These are phyloP conservation scores for Ambastaia sidthimunki DNA, from an alignment of 2,797 vertebrate genomes.

Conservation along the genomic window DNA sequence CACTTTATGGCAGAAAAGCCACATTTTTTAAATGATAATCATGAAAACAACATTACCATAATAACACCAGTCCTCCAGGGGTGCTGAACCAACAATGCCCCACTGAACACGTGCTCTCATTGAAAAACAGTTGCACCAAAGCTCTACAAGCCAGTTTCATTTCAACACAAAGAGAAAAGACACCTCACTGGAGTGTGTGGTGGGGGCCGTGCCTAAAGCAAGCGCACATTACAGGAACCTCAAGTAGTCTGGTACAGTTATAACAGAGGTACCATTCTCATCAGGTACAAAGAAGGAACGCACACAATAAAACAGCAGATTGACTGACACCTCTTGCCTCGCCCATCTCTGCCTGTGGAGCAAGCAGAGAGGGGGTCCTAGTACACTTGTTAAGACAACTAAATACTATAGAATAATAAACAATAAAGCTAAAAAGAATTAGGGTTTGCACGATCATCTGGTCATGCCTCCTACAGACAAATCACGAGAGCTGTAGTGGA, in stretches of 20 bases:
- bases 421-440: background rate
- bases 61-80: slow-evolving; percentile 13
- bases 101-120: background rate
- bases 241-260: background rate
- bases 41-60: background rate
- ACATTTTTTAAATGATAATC: background rate
- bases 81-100: background rate
- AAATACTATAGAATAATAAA: background rate
- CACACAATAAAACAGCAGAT: slow-evolving; percentile 21
- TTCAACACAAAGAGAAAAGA: slow-evolving; percentile 33
- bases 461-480: slow-evolving; percentile 15
- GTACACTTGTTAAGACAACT: background rate
- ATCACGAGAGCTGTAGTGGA: slow-evolving; percentile 28
- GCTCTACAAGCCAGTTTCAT: slow-evolving; percentile 10
- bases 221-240: background rate
- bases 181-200: background rate
- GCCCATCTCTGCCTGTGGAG: slow-evolving; percentile 44
- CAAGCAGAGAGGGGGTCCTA: slow-evolving; percentile 2
- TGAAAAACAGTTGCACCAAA: slow-evolving; percentile 2
- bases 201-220: background rate
- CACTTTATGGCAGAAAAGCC: background rate
- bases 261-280: background rate
- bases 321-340: slow-evolving; percentile 56
- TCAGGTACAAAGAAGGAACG: slow-evolving; percentile 11
- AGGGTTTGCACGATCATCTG: background rate